A percentile compares a stretch with the other conserved stretches of the same genome.
phyloP scores from a whole-genome alignment of 2,113 vertebrate genomes.

The Picathartes gymnocephalus region DNA sequence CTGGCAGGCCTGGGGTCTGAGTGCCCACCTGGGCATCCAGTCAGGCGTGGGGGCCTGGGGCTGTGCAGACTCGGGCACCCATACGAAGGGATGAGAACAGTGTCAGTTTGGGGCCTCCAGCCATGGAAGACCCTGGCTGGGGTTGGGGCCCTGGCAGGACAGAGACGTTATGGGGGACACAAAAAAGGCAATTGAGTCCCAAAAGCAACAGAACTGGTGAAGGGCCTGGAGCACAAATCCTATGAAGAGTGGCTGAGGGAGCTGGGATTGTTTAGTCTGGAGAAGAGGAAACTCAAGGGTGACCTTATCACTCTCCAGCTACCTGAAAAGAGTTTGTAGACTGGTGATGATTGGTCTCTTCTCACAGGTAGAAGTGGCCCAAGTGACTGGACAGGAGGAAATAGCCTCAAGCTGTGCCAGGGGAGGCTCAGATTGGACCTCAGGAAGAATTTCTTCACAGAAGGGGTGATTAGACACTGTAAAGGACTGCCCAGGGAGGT shows the following conservation, averaged over 20 bases:
- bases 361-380: not conserved
- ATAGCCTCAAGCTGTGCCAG: not conserved
- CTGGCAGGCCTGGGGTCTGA: not conserved
- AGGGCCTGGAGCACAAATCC: not conserved
- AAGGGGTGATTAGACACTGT: not conserved
- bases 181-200: not conserved
- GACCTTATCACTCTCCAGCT: not conserved
- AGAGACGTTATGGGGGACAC: accelerated
- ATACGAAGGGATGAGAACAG: not conserved
- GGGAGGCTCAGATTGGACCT: not conserved
- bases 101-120: not conserved
- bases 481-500: not conserved
- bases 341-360: not conserved
- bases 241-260: not conserved
- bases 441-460: not conserved
- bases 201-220: not conserved
- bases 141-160: not conserved
- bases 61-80: accelerated
- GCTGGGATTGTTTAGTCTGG: not conserved
- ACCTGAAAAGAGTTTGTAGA: not conserved
- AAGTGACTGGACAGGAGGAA: not conserved
- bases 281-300: not conserved
- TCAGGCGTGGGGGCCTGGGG: not conserved
- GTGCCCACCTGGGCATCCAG: accelerated
- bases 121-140: not conserved